These are phyloP conservation scores for Notarius lentiginosus DNA, from an alignment of 2,113 vertebrate species.

Conservation along the genomic window DNA sequence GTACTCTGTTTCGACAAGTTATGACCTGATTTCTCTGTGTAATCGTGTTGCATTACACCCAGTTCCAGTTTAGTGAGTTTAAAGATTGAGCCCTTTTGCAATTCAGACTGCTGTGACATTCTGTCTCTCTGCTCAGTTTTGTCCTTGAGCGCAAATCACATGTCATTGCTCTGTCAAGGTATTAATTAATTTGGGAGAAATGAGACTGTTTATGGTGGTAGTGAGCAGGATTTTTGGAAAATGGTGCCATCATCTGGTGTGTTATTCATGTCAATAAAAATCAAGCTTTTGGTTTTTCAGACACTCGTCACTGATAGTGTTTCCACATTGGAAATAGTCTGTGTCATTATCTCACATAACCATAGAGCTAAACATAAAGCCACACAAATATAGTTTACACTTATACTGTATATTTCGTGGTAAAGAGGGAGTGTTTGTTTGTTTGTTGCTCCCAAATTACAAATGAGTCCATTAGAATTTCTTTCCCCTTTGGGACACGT, in stretches of 20 bases:
- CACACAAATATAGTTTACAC: not conserved
- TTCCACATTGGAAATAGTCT: not conserved
- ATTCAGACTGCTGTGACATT: slow-evolving; percentile 70
- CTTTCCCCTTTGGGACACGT: not conserved
- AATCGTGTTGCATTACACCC: slow-evolving; percentile 69
- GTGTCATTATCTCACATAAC: not conserved
- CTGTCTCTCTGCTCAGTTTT: slow-evolving; percentile 63
- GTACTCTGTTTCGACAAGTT: slow-evolving; percentile 55
- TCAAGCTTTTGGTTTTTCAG: not conserved
- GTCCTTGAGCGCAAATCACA: slow-evolving; percentile 60
- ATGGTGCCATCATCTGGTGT: slow-evolving; percentile 28
- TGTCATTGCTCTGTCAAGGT: slow-evolving; percentile 47
- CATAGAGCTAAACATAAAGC: not conserved
- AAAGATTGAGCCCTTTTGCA: slow-evolving; percentile 70
- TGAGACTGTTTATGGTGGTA: not conserved
- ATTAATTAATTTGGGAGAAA: slow-evolving; percentile 21
- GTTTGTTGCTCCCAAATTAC: not conserved
- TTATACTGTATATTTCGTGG: not conserved
- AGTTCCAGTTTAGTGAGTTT: slow-evolving; percentile 74
- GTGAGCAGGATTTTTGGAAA: slow-evolving; percentile 24
- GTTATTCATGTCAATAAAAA: slow-evolving; percentile 19
- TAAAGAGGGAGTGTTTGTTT: not conserved
- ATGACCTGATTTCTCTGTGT: slow-evolving; percentile 64
- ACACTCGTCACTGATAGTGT: not conserved
- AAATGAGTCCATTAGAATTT: not conserved